Base-by-base conservation (phyloP, 1,140 invertebrate genomes). In the Trachymyrmex cornetzi region DNA sequence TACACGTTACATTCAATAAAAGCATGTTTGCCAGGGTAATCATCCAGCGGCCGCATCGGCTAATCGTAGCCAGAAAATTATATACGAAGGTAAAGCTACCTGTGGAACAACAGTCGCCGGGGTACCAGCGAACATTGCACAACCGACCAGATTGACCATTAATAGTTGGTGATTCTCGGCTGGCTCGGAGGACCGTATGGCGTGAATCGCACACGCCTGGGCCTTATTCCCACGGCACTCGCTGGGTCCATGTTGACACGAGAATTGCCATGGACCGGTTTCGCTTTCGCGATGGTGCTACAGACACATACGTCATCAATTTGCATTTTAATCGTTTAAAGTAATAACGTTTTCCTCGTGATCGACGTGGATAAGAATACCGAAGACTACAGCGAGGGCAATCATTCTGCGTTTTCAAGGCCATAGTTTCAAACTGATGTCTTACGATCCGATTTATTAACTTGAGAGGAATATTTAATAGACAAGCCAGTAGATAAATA, bases 151-250 rank as follows among this genome's bases (percentile, higher is more conserved):
- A 64, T 95, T 91, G 19, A 96, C 93, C 72, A 92, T 93, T 61
- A 93, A 87, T 53, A 91, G 75, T 87, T 96, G 95, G 72, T 94
- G 91, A 3, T 91, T 72, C 84, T 94, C 92, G 92, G 93, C 86
- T 59, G 96, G 93, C 27, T 91, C 90, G 22, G 27, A 50, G 59
- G 85, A 85, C 53, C 88, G 16, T 55, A 95, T 94, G 30, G 92
- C 90, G 6, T 92, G 0, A n/a, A 97, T 93, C 30, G 95, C 96
- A 86, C 97, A 97, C 6, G 96, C 96, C 89, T 97, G 97, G 22
- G 96, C 94, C 72, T 95, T 96, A 92, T 97, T 97, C 1, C 96
- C 97, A 50, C 95, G 93, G 82, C 97, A 97, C 91, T 97, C 97
- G 0, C 85, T 86, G 0, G 95, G 92, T 0, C 97, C 97, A 89